Percentiles rank a stretch among this genome's conserved stretches.
Evolutionary conservation across 1,140 invertebrate genomes (phyloP).

Genomic region (Hylaeus volcanicus): DNA sequence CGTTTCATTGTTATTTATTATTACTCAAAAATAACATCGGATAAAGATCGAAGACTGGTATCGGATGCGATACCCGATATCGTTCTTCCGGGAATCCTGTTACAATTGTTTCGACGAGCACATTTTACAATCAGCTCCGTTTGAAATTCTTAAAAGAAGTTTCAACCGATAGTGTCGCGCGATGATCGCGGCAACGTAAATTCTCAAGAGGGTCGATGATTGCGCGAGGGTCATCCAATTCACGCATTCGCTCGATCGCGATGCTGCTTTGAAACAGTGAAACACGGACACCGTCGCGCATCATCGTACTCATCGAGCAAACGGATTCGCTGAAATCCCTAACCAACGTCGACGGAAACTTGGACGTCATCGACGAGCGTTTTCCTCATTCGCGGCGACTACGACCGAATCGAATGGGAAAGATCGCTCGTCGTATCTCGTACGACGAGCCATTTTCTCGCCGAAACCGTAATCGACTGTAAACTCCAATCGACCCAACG

Average conservation of each 20-base stretch:
- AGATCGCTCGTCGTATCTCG: too few species aligned
- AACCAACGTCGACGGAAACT: background rate
- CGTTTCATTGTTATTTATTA: too few species aligned
- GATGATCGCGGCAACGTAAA: constrained; percentile 19
- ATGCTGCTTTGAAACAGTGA: constrained; percentile 39
- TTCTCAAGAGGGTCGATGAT: constrained; percentile 48
- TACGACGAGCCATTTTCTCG: too few species aligned
- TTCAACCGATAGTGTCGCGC: background rate
- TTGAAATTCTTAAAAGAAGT: constrained; percentile 7
- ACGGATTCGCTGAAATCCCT: constrained; percentile 4
- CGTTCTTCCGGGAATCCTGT: background rate
- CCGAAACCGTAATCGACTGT: too few species aligned
- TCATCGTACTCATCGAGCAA: background rate
- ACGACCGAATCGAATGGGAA: background rate
- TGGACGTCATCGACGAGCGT: too few species aligned
- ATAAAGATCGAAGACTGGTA: background rate
- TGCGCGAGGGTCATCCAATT: constrained; percentile 43
- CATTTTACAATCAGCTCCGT: background rate
- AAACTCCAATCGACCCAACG: too few species aligned
- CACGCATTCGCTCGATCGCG: constrained; percentile 34
- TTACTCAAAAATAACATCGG: too few species aligned
- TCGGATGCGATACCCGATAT: background rate
- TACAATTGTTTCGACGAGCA: background rate
- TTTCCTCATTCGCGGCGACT: too few species aligned
- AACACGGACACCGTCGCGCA: background rate